phyloP scores from a whole-genome alignment of 2,888 invertebrate species.

The Laothoe populi region DNA sequence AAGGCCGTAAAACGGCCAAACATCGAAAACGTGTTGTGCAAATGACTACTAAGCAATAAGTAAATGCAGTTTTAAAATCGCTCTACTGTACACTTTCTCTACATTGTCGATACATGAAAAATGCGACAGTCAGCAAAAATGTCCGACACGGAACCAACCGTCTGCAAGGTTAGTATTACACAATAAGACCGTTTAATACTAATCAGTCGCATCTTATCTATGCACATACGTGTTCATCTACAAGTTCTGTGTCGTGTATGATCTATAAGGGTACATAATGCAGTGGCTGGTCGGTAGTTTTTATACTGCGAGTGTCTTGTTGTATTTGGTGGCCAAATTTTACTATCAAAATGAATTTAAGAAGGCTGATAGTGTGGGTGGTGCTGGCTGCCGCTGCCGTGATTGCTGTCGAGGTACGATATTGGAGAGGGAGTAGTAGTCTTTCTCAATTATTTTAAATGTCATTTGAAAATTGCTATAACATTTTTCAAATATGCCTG shows the following conservation, averaged over 20 bases:
- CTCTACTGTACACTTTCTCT: slow-evolving; percentile 22
- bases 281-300: slow-evolving; percentile 64
- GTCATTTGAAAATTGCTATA: too few species aligned
- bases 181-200: slow-evolving; percentile 37
- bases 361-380: slow-evolving; percentile 49
- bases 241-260: slow-evolving; percentile 30
- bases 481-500: too few species aligned
- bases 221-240: slow-evolving; percentile 47
- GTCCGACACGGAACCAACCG: slow-evolving; percentile 30
- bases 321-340: slow-evolving; percentile 60
- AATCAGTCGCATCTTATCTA: slow-evolving; percentile 56
- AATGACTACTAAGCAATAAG: not conserved
- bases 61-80: not conserved
- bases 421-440: not conserved
- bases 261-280: slow-evolving; percentile 49
- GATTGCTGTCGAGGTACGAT: slow-evolving; percentile 62
- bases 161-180: slow-evolving; percentile 41
- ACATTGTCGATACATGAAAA: slow-evolving; percentile 11
- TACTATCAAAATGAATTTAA: slow-evolving; percentile 74
- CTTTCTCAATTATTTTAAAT: too few species aligned
- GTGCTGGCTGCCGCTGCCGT: slow-evolving; percentile 46
- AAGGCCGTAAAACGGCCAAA: too few species aligned
- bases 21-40: too few species aligned
- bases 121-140: slow-evolving; percentile 46
- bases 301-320: slow-evolving; percentile 64